Evolutionary conservation across 30 jellyfish, hydroid and myxozoan species (phyloP), one percentile per base, ranked within the genome.

Genomic region (Nemopilema nomurai): DNA sequence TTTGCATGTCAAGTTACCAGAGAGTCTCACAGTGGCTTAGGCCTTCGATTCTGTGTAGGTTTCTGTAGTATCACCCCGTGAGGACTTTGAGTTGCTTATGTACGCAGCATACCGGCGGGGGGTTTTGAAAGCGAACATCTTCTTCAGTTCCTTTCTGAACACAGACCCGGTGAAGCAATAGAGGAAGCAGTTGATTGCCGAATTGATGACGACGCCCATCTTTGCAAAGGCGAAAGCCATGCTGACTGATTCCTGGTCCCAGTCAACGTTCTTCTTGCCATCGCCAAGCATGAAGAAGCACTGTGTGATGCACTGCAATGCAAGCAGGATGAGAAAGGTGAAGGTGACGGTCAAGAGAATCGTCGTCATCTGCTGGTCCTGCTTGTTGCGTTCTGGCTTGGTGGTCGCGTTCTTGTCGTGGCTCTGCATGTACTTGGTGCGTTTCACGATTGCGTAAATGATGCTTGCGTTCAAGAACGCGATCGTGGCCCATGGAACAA

Each of bases 221-320:
- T 87, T 88, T 25, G 96, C 96, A 41, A 79, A 71, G 16, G 96
- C 91, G 53, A 79, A 88, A 4, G 91, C 89, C 0, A 62, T 68
- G 78, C 67, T 49, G 41, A 88, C 96, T 18, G 91, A 76, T 28
- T 83, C 30, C 57, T 83, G 91, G 50, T 83, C 79, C 91, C 91
- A 83, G 71, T 62, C 50, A 18, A 69, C 62, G 16, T 32, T 71
- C 30, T 28, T 30, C 82, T 90, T 86, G 74, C 97, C 96, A 20
- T 18, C 30, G 70, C 96, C 96, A n/a, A 81, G 89, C 97, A 91
- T 91, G 82, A 71, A 91, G 82, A 91, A 91, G 64, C 97, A 91
- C 73, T 91, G 97, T 13, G 97, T 85, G 62, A 91, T 77, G 83
- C 97, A 91, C 88, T 91, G 97, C 70, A 92, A 57, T 25, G 97